These are phyloP conservation scores for Mamestra brassicae DNA, from an alignment of 2,888 invertebrate genomes.

Conservation along the genomic window DNA sequence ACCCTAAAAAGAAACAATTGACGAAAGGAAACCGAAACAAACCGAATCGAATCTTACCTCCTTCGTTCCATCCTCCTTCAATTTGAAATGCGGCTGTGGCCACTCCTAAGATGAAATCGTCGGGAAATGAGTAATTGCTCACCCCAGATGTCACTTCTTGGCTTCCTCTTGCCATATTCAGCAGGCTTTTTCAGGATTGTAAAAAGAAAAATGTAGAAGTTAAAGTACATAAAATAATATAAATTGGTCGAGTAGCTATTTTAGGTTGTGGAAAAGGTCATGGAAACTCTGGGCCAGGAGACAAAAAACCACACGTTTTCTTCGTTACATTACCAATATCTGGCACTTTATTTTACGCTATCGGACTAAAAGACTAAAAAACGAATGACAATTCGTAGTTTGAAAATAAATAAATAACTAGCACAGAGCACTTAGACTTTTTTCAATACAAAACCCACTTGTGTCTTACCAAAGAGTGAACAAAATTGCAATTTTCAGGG, in stretches of 20 bases:
- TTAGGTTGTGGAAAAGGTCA: too few species aligned
- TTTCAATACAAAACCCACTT: not conserved
- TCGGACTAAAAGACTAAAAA: too few species aligned
- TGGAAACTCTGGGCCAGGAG: too few species aligned
- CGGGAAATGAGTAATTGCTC: slow-evolving; percentile 88
- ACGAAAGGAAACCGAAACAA: not conserved
- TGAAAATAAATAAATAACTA: too few species aligned
- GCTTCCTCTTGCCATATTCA: slow-evolving; percentile 75
- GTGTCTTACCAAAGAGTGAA: not conserved
- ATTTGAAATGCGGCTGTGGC: slow-evolving; percentile 92
- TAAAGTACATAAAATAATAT: not conserved
- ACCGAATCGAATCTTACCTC: slow-evolving; percentile 71
- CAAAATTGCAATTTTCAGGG: not conserved
- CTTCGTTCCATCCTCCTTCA: slow-evolving; percentile 91
- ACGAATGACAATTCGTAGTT: not conserved
- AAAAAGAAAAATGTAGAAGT: not conserved
- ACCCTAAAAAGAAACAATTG: too few species aligned
- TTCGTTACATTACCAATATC: too few species aligned
- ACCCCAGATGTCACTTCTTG: slow-evolving; percentile 70
- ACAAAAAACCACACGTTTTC: too few species aligned
- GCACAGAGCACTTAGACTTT: too few species aligned
- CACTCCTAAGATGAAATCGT: slow-evolving; percentile 91
- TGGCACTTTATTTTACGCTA: too few species aligned
- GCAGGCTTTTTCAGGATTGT: slow-evolving; percentile 70
- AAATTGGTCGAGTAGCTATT: too few species aligned